These are phyloP conservation scores for Hemithea aestivaria DNA, from an alignment of 2,888 invertebrate species.

Conservation along the genomic window DNA sequence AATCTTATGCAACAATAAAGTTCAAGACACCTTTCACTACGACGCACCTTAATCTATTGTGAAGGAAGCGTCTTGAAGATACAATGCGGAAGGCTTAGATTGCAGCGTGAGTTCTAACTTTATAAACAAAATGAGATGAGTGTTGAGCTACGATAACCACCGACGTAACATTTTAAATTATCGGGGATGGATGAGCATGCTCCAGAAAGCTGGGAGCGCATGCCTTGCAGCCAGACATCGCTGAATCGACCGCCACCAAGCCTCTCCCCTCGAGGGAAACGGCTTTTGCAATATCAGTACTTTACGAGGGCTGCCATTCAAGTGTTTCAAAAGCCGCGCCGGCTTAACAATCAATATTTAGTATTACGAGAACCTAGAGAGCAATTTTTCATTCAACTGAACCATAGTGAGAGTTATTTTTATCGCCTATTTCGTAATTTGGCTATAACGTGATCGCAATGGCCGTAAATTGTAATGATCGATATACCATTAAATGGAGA, in stretches of 20 bases:
- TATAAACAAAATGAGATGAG: too few relatives aligned
- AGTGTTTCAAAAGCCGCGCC: conserved; percentile 12
- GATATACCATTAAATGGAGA: conserved; percentile 23
- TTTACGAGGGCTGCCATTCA: conserved; percentile 10
- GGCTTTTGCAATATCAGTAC: conserved; percentile 26
- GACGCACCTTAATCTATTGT: conserved; percentile 20
- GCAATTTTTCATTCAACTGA: conserved; percentile 9
- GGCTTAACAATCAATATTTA: conserved; percentile 8
- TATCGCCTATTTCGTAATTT: conserved; percentile 21
- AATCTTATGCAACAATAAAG: conserved; percentile 55
- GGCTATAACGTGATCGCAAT: conserved; percentile 17
- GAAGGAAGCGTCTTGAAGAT: conserved; percentile 5
- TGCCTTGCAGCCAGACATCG: conserved; percentile 19
- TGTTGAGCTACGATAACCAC: too few relatives aligned
- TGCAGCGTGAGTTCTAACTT: too few relatives aligned
- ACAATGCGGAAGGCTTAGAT: conserved; percentile 15
- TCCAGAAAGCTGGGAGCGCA: conserved; percentile 18
- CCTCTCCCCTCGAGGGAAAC: conserved; percentile 23
- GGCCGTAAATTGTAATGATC: conserved; percentile 24
- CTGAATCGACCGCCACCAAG: conserved; percentile 26
- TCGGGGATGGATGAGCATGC: conserved; percentile 21
- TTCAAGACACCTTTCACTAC: conserved; percentile 52
- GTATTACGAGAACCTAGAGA: not conserved
- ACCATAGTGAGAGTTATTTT: conserved; percentile 16
- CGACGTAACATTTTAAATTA: too few relatives aligned